Percentiles rank a stretch among this genome's conserved stretches.
Evolutionary conservation across 2,113 vertebrate species (phyloP).

Genomic region (Callochromis pleurospilus): DNA sequence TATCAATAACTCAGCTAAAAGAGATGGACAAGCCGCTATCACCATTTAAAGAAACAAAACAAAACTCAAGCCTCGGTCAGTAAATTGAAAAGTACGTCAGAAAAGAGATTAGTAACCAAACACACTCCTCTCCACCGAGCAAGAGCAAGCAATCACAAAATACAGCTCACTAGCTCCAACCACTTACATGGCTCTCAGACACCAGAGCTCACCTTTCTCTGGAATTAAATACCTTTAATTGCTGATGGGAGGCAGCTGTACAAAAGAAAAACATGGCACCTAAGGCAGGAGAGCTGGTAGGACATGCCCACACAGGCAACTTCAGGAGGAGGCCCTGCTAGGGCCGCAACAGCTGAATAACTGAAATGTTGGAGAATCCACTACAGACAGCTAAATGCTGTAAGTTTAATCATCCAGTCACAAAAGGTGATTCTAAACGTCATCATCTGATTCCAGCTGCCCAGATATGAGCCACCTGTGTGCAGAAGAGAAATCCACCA

Average conservation of each 20-base stretch:
- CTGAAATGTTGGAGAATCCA: background rate
- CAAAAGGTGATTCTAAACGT: background rate
- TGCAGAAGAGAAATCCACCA: background rate
- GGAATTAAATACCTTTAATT: background rate
- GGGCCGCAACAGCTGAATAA: background rate
- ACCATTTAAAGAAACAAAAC: background rate
- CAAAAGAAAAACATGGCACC: background rate
- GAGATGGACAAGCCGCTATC: background rate
- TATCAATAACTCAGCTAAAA: background rate
- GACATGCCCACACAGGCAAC: background rate
- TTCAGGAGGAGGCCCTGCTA: background rate
- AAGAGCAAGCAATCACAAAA: background rate
- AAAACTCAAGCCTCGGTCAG: fast-evolving
- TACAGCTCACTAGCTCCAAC: background rate
- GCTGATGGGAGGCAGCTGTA: background rate
- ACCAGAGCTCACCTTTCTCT: background rate
- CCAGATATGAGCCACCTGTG: background rate
- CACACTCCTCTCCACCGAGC: fast-evolving
- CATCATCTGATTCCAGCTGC: background rate
- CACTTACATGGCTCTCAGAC: background rate
- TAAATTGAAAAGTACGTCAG: background rate
- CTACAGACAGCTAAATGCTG: background rate
- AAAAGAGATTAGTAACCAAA: background rate
- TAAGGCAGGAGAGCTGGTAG: background rate
- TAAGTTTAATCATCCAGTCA: background rate